Conservation (phyloP, 2,113 vertebrate species). For the Dolichallabes microphthalmus region DNA sequence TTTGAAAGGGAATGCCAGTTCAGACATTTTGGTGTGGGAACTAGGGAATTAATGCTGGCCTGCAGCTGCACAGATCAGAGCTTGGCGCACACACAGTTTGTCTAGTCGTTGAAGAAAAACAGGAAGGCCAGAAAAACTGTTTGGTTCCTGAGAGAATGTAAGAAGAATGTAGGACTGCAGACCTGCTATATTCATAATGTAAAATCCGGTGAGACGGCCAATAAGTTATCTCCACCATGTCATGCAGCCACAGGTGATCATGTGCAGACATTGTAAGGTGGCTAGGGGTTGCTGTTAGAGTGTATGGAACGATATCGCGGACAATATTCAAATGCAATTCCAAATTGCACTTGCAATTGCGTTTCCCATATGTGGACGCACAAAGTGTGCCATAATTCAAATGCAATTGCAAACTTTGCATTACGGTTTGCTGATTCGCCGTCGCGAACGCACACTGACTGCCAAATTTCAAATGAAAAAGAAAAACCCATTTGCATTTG, state of each 20-base stretch:
- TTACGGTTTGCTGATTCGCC: no score
- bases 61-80: conserved; percentile 57
- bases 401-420: no score
- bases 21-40: conserved; percentile 55
- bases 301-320: no score
- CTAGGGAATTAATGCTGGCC: conserved; percentile 51
- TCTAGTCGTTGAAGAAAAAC: conserved; percentile 59
- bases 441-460: no score
- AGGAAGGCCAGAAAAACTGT: conserved; percentile 55
- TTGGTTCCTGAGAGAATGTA: conserved; percentile 54
- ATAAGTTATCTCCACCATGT: conserved; percentile 7
- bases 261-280: conserved; percentile 48
- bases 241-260: conserved; percentile 37
- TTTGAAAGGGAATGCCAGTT: conserved; percentile 53
- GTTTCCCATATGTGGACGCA: no score
- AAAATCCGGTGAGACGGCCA: conserved; percentile 34
- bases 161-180: conserved; percentile 43
- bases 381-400: no score
- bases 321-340: no score
- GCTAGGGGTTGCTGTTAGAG: conserved; percentile 12
- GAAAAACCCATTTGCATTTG: no score
- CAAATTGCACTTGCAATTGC: no score
- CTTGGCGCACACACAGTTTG: conserved; percentile 57
- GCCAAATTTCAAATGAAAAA: no score
- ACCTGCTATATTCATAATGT: conserved; percentile 48